These are phyloP conservation scores for Hirudinaria manillensis DNA, from an alignment of 2,888 invertebrate genomes.

Conservation along the genomic window DNA sequence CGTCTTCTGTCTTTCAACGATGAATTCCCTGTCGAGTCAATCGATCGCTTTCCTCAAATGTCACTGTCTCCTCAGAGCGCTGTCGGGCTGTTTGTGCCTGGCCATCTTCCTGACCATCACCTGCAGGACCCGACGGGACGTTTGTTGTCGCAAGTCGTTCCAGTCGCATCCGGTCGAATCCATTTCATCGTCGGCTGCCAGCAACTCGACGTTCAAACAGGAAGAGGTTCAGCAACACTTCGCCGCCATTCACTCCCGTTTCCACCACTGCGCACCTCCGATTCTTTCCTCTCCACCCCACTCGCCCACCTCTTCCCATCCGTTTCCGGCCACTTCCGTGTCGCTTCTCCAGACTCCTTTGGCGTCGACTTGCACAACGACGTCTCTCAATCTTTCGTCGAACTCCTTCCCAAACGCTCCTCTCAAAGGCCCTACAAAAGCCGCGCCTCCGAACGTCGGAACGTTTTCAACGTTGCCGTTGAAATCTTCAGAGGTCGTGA, in stretches of 20 bases:
- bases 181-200: neutral
- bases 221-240: neutral
- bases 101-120: conserved; percentile 11
- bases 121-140: neutral
- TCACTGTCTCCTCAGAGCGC: conserved; percentile 21
- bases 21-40: conserved; percentile 8
- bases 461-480: neutral
- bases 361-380: neutral
- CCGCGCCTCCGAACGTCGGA: neutral
- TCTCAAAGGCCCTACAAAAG: neutral
- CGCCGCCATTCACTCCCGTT: neutral
- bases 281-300: neutral
- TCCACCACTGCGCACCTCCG: conserved; percentile 1
- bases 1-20: conserved; percentile 19
- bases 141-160: neutral
- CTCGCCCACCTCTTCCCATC: neutral
- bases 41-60: conserved; percentile 14
- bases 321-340: neutral
- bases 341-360: neutral
- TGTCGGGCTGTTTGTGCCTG: neutral
- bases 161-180: neutral
- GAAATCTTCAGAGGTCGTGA: neutral
- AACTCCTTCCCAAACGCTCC: neutral
- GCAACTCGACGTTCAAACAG: neutral
- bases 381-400: neutral